Evolutionary conservation across 1,140 invertebrate genomes (phyloP).

Genomic region (Heliconius hewitsoni): DNA sequence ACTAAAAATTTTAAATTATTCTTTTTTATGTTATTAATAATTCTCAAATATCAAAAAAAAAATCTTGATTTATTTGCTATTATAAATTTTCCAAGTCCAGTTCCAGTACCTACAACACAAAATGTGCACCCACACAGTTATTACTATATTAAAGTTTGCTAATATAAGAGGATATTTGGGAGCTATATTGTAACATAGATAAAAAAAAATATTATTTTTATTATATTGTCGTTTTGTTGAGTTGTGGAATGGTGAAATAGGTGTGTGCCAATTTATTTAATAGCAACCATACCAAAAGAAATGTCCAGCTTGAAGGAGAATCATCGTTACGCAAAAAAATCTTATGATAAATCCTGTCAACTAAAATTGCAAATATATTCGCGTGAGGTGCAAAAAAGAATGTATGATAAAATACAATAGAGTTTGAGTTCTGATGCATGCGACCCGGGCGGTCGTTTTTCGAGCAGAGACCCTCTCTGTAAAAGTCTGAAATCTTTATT

Average conservation of each 20-base stretch:
- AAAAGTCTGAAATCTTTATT: conserved; percentile 77
- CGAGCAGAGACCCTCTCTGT: conserved; percentile 50
- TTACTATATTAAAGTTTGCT: no score
- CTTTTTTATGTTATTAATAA: not conserved
- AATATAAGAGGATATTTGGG: no score
- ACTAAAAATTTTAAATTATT: not conserved
- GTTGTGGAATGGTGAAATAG: not conserved
- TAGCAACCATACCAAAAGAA: conserved; percentile 45
- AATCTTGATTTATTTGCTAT: not conserved
- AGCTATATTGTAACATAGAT: not conserved
- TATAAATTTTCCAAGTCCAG: not conserved
- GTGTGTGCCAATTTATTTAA: conserved; percentile 34
- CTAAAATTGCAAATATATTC: conserved; percentile 77
- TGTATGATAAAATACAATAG: conserved; percentile 79
- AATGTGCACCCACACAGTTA: no score
- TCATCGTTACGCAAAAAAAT: conserved; percentile 49
- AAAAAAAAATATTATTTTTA: no score
- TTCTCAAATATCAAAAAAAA: not conserved
- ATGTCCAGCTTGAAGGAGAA: conserved; percentile 44
- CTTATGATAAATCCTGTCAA: conserved; percentile 50
- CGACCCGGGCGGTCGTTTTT: conserved; percentile 79
- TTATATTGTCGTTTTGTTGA: no score
- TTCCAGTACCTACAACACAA: not conserved
- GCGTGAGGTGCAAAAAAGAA: conserved; percentile 79
- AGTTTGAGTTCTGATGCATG: conserved; percentile 69